Percentiles rank a stretch among this genome's conserved stretches.
Evolutionary conservation across 2,113 vertebrate species (phyloP).

Genomic region (Xyliphius kryptos): DNA sequence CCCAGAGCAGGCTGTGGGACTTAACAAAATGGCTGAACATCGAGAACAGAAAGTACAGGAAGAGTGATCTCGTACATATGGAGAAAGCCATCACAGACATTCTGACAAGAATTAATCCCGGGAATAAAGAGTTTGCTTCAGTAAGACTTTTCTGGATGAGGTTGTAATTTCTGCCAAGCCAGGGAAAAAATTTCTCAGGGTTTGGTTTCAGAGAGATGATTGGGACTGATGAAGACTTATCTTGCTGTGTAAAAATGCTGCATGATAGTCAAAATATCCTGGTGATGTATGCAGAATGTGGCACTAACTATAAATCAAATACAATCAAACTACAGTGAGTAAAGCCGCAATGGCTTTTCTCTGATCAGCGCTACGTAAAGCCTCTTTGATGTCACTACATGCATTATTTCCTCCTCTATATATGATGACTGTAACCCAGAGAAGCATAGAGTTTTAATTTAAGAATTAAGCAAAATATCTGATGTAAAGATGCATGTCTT

Average conservation of each 20-base stretch:
- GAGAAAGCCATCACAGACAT: conserved; percentile 27
- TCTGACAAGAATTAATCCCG: conserved; percentile 38
- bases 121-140: conserved; percentile 26
- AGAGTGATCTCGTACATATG: conserved; percentile 29
- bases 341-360: conserved; percentile 6
- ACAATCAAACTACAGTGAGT: not conserved
- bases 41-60: conserved; percentile 21
- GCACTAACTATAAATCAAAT: conserved; percentile 24
- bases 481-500: no score
- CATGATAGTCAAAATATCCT: conserved; percentile 27
- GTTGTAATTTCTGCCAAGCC: conserved; percentile 35
- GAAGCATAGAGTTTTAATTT: no score
- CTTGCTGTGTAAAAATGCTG: conserved; percentile 23
- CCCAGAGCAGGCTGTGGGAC: conserved; percentile 20
- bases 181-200: conserved; percentile 28
- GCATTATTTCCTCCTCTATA: not conserved
- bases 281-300: conserved; percentile 15
- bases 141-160: conserved; percentile 30
- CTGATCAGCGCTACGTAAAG: conserved; percentile 13
- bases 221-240: conserved; percentile 36
- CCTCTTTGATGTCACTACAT: conserved; percentile 24
- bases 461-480: no score
- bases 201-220: conserved; percentile 38
- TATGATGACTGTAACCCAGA: no score
- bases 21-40: conserved; percentile 18